Conservation (phyloP, 2,888 invertebrate genomes). For the Steinernema carpocapsae region DNA sequence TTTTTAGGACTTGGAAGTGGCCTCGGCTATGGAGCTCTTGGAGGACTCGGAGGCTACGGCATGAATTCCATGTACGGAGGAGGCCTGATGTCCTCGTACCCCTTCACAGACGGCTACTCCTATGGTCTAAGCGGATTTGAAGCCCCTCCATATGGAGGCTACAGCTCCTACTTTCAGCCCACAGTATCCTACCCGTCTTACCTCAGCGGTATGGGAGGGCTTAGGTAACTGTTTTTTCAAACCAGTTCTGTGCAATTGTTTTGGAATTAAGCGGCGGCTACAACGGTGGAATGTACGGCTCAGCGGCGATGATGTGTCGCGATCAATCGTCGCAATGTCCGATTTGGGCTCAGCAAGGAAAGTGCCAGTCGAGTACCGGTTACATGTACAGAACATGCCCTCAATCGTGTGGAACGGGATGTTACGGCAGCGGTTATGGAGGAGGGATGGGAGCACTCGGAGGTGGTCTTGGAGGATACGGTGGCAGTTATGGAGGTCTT, state of each 20-base stretch:
- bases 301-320: slow-evolving; percentile 11
- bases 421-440: slow-evolving; percentile 5
- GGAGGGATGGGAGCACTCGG: slow-evolving; percentile 10
- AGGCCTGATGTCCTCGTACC: neutral
- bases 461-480: neutral
- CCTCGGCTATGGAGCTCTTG: neutral
- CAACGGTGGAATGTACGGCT: neutral
- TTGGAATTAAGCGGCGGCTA: slow-evolving; percentile 24
- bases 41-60: slow-evolving; percentile 16
- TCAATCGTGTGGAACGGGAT: slow-evolving; percentile 24
- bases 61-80: neutral
- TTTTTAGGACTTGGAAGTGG: neutral
- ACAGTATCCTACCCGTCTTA: slow-evolving; percentile 33
- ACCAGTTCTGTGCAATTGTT: neutral
- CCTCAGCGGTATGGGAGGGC: slow-evolving; percentile 11
- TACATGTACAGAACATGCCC: slow-evolving; percentile 25
- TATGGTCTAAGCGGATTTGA: slow-evolving; percentile 39
- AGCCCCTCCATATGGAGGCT: slow-evolving; percentile 40
- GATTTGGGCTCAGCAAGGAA: slow-evolving; percentile 1
- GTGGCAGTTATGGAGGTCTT: neutral
- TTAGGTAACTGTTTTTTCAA: neutral
- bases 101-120: slow-evolving; percentile 22
- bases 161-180: slow-evolving; percentile 41
- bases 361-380: slow-evolving; percentile 19
- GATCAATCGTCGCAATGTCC: slow-evolving; percentile 22